phyloP scores from a whole-genome alignment of 2,888 invertebrate species.

The Formica aserva region DNA sequence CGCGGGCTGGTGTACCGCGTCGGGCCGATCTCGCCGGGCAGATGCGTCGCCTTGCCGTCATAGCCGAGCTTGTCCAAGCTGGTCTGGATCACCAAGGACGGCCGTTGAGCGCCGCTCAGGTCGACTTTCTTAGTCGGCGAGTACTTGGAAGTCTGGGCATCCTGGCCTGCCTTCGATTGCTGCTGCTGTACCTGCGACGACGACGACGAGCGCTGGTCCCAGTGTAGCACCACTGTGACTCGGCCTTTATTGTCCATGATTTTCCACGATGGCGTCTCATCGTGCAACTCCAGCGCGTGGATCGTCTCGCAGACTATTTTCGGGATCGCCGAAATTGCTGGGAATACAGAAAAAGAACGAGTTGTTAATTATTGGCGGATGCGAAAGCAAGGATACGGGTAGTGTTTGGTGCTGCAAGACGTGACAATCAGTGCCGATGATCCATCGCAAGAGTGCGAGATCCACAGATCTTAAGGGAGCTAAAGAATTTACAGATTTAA shows the following conservation, averaged over 20 bases:
- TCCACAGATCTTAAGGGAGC: constrained; percentile 41
- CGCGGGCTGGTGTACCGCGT: constrained; percentile 90
- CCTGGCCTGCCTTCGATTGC: constrained; percentile 85
- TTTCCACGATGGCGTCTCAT: constrained; percentile 99
- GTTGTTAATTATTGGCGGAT: background rate
- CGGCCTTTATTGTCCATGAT: constrained; percentile 99
- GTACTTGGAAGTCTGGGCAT: constrained; percentile 86
- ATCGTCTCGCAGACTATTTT: constrained; percentile 99
- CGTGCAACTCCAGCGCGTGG: constrained; percentile 97
- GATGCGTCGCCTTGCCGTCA: constrained; percentile 84
- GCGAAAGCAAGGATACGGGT: background rate
- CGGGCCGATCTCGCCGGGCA: constrained; percentile 84
- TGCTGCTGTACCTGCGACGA: constrained; percentile 86
- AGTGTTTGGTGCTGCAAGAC: constrained; percentile 50
- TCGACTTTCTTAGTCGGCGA: constrained; percentile 87
- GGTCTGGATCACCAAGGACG: constrained; percentile 91
- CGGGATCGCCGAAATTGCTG: constrained; percentile 98
- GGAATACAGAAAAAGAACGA: constrained; percentile 70
- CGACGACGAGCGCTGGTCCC: constrained; percentile 94
- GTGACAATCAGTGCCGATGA: constrained; percentile 50
- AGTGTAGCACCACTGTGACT: constrained; percentile 98
- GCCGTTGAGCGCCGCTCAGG: constrained; percentile 87
- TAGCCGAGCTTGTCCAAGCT: constrained; percentile 89
- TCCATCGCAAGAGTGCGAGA: constrained; percentile 51
- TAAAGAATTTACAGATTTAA: constrained; percentile 42